Conservation (phyloP, 2,888 invertebrate genomes). For the Hyppa rectilinea region DNA sequence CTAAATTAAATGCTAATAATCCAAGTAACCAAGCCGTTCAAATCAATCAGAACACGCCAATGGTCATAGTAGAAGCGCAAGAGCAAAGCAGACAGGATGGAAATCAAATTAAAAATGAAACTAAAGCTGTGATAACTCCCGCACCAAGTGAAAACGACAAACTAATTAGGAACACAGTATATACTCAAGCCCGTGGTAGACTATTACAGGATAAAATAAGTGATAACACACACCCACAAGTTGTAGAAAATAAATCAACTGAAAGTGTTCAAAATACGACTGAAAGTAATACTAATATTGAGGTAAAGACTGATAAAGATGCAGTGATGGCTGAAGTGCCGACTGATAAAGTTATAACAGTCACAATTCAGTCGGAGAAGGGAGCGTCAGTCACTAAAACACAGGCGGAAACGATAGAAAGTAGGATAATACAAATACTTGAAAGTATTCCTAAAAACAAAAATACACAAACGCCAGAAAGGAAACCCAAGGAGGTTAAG, state of each 20-base stretch:
- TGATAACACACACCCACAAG: slow-evolving; percentile 41
- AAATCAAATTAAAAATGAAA: slow-evolving; percentile 32
- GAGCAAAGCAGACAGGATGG: slow-evolving; percentile 37
- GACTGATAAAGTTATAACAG: slow-evolving; percentile 30
- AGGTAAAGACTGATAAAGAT: slow-evolving; percentile 35
- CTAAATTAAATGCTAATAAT: slow-evolving; percentile 56
- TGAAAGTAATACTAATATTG: slow-evolving; percentile 34
- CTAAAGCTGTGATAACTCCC: slow-evolving; percentile 33
- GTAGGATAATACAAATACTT: slow-evolving; percentile 27
- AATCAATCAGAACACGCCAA: slow-evolving; percentile 45
- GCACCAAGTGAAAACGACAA: slow-evolving; percentile 76
- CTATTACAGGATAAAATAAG: slow-evolving; percentile 77
- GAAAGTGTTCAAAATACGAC: slow-evolving; percentile 44
- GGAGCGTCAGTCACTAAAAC: slow-evolving; percentile 13
- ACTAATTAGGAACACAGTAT: slow-evolving; percentile 85
- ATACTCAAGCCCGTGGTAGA: slow-evolving; percentile 83
- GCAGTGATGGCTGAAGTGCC: slow-evolving; percentile 30
- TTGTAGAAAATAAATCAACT: slow-evolving; percentile 39
- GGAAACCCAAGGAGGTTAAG: slow-evolving; percentile 12
- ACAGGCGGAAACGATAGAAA: slow-evolving; percentile 24
- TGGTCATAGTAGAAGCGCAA: slow-evolving; percentile 42
- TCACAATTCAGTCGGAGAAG: slow-evolving; percentile 34
- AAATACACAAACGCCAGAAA: slow-evolving; percentile 30
- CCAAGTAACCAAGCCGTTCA: slow-evolving; percentile 53
- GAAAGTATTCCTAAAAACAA: slow-evolving; percentile 49